A percentile compares a stretch with the other conserved stretches of the same genome.
Conservation (phyloP, 2,113 vertebrate genomes). For the Cottus gobio region DNA sequence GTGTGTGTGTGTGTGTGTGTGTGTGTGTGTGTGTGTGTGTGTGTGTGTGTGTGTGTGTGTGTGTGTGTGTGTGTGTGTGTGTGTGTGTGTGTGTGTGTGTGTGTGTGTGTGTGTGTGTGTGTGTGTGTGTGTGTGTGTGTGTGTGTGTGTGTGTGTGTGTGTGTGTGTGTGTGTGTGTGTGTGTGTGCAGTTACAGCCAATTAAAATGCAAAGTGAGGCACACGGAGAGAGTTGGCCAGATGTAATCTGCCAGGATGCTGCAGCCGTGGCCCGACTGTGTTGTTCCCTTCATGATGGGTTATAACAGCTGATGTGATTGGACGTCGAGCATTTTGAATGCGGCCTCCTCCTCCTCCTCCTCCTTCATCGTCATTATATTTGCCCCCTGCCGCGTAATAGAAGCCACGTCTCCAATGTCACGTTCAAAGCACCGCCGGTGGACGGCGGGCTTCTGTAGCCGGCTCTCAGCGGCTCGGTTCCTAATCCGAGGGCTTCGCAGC, state of each 20-base stretch:
- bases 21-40: conserved; percentile 1
- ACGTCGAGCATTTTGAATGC: conserved; percentile 31
- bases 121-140: conserved; percentile 1
- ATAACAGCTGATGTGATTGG: conserved; percentile 55
- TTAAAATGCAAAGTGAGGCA: conserved; percentile 62
- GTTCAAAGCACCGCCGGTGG: conserved; percentile 34
- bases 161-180: neutral
- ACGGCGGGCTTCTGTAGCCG: neutral
- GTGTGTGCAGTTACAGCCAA: conserved; percentile 36
- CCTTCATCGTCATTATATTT: conserved; percentile 48
- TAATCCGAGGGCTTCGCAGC: conserved; percentile 33
- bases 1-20: neutral
- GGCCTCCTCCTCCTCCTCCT: conserved; percentile 27
- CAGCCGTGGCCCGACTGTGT: conserved; percentile 21
- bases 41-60: neutral
- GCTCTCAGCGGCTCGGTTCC: neutral
- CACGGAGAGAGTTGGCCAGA: conserved; percentile 12
- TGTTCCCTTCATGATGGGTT: conserved; percentile 48
- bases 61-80: neutral
- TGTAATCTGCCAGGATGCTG: conserved; percentile 49
- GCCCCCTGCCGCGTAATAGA: conserved; percentile 35
- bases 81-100: neutral
- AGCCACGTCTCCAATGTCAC: conserved; percentile 32
- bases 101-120: conserved; percentile 1
- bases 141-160: neutral